Evolutionary conservation across 23 tunicate genomes (phyloP).

Genomic region (Trididemnum clinides): DNA sequence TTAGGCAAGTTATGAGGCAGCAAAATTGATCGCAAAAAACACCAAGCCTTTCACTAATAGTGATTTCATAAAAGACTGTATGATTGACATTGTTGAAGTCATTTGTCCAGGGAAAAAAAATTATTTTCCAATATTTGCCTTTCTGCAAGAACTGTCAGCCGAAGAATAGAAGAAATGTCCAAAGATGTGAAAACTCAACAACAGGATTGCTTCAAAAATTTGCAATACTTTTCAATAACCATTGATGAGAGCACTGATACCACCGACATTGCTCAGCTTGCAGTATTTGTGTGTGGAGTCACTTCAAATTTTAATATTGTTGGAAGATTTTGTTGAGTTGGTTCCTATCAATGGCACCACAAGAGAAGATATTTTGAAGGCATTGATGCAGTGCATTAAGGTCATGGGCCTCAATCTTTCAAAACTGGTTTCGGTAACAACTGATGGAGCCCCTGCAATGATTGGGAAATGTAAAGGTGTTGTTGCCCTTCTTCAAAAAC

Average conservation of each 20-base stretch:
- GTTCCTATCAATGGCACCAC: too few relatives aligned
- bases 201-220: conserved; percentile 53
- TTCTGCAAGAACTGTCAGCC: conserved; percentile 70
- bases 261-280: conserved; percentile 68
- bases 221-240: conserved; percentile 46
- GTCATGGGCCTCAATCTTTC: too few relatives aligned
- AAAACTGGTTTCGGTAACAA: too few relatives aligned
- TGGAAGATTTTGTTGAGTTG: conserved; percentile 41
- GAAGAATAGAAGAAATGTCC: neutral
- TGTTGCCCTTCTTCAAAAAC: too few relatives aligned
- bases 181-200: conserved; percentile 56
- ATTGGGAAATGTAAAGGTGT: conserved; percentile 64
- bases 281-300: conserved; percentile 56
- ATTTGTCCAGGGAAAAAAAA: conserved; percentile 64
- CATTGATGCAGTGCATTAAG: conserved; percentile 32
- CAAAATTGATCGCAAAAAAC: conserved; percentile 4
- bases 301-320: conserved; percentile 45
- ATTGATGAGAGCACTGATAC: conserved; percentile 33
- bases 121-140: conserved; percentile 34
- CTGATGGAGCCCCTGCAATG: too few relatives aligned
- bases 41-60: conserved; percentile 66
- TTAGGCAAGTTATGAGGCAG: conserved; percentile 55
- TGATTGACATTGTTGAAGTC: conserved; percentile 60
- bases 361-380: conserved; percentile 56
- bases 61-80: conserved; percentile 58